These are phyloP conservation scores for Seriola aureovittata DNA, from an alignment of 2,113 vertebrate species.

Conservation along the genomic window DNA sequence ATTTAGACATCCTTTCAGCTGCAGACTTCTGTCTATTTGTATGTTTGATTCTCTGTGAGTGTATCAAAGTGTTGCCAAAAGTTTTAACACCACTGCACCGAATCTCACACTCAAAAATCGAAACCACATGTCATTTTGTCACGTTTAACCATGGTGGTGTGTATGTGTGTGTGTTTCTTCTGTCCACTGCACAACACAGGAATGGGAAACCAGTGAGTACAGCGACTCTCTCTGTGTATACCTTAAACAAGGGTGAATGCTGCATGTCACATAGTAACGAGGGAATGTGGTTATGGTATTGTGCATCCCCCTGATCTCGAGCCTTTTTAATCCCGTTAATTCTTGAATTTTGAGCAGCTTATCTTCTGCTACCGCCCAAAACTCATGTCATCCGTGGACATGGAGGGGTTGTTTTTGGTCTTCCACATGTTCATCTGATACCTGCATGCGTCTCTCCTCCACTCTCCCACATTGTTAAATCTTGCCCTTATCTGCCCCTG, in stretches of 20 bases:
- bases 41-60: conserved; percentile 6
- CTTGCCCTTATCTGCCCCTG: conserved; percentile 45
- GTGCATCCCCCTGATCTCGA: conserved; percentile 44
- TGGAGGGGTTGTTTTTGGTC: conserved; percentile 34
- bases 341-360: conserved; percentile 50
- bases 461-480: conserved; percentile 49
- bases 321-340: conserved; percentile 62
- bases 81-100: conserved; percentile 1
- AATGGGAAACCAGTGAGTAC: conserved; percentile 90
- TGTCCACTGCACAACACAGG: conserved; percentile 84
- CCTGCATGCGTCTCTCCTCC: conserved; percentile 75
- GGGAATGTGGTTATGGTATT: conserved; percentile 62
- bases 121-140: conserved; percentile 28
- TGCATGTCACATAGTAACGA: conserved; percentile 79
- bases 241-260: conserved; percentile 71
- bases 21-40: conserved; percentile 15
- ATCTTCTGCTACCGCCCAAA: conserved; percentile 40
- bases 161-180: conserved; percentile 77
- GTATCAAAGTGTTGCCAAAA: background rate
- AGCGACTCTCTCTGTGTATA: conserved; percentile 69
- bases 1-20: background rate
- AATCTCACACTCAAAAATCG: background rate
- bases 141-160: conserved; percentile 61
- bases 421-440: conserved; percentile 44
- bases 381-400: conserved; percentile 52